Percentiles rank a stretch among this genome's conserved stretches.
Evolutionary conservation across 2,113 vertebrate species (phyloP).

Genomic region (Aptenodytes forsteri): DNA sequence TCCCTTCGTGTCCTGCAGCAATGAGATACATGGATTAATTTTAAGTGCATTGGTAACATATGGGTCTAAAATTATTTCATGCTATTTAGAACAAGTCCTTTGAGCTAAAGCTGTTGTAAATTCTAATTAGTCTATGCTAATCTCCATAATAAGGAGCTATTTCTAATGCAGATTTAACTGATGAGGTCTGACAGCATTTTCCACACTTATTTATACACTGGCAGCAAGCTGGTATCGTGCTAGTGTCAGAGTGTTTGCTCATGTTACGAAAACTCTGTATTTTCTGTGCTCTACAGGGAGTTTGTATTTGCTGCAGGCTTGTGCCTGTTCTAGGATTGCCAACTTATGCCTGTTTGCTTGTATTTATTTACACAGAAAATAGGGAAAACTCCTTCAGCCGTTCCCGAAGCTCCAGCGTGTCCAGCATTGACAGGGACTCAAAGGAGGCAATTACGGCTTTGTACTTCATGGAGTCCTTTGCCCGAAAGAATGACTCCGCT

Average conservation of each 20-base stretch:
- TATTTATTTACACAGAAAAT: constrained; percentile 79
- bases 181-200: constrained; percentile 46
- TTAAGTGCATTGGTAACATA: constrained; percentile 35
- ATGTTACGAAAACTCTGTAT: not conserved
- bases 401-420: constrained; percentile 96
- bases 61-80: constrained; percentile 44
- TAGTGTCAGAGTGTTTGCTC: not conserved
- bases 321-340: not conserved
- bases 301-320: not conserved
- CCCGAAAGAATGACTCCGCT: constrained; percentile 83
- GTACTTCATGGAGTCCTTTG: constrained; percentile 92
- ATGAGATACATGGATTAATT: constrained; percentile 34
- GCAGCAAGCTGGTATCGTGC: not conserved
- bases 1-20: constrained; percentile 11
- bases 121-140: constrained; percentile 51
- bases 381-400: constrained; percentile 95
- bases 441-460: constrained; percentile 93
- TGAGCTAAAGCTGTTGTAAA: constrained; percentile 54
- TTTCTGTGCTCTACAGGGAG: not conserved
- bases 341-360: not conserved
- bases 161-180: constrained; percentile 52
- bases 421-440: constrained; percentile 95
- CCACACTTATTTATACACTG: not conserved
- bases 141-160: constrained; percentile 60
- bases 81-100: constrained; percentile 62